Conservation (phyloP, 2,888 invertebrate genomes). For the Tribolium freemani region DNA sequence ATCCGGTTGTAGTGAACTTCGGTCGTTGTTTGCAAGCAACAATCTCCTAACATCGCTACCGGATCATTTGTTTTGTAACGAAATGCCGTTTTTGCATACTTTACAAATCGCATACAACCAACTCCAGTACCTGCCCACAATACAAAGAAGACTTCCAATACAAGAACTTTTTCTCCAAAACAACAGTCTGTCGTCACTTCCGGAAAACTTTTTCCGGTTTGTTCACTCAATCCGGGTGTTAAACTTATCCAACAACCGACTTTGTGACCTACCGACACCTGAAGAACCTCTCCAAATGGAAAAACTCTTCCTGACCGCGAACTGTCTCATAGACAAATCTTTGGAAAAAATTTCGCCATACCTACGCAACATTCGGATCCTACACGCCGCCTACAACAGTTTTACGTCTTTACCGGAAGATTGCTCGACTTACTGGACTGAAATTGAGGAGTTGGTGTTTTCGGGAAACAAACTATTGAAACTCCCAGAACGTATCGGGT, state of each 20-base stretch:
- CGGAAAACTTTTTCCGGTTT: conserved; percentile 82
- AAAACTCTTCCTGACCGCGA: conserved; percentile 81
- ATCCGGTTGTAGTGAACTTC: conserved; percentile 79
- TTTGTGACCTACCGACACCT: conserved; percentile 76
- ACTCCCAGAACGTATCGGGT: conserved; percentile 82
- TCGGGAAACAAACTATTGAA: conserved; percentile 85
- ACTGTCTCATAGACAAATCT: conserved; percentile 79
- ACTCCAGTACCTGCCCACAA: conserved; percentile 79
- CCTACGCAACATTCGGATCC: conserved; percentile 76
- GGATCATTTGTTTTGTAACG: conserved; percentile 81
- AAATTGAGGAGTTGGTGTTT: conserved; percentile 85
- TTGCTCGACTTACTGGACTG: conserved; percentile 82
- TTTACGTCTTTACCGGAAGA: conserved; percentile 81
- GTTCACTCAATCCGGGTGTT: conserved; percentile 76
- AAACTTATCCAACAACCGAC: conserved; percentile 85
- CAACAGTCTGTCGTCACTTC: conserved; percentile 81
- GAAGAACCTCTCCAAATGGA: conserved; percentile 75
- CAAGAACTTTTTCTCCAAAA: conserved; percentile 83
- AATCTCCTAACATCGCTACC: conserved; percentile 80
- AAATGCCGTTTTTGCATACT: conserved; percentile 80
- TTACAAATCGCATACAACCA: conserved; percentile 85
- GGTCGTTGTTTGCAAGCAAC: conserved; percentile 81
- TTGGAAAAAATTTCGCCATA: conserved; percentile 73
- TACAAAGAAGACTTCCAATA: conserved; percentile 77
- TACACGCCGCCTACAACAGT: conserved; percentile 86